These are phyloP conservation scores for Drosophila borealis DNA, from an alignment of 2,888 invertebrate genomes.

Conservation along the genomic window DNA sequence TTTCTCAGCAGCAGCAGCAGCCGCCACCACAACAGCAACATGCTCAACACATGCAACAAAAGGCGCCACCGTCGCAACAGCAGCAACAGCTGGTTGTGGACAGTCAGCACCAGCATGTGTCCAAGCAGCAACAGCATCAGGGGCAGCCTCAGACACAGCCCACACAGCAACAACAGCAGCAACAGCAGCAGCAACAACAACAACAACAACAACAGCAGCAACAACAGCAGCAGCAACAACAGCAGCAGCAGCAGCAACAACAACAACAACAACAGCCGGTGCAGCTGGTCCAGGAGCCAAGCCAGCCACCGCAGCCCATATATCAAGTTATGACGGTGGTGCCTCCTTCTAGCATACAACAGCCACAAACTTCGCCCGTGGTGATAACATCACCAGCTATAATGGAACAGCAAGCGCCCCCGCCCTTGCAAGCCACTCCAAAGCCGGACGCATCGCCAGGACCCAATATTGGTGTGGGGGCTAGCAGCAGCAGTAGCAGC, in stretches of 20 bases:
- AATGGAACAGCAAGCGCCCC: slow-evolving; percentile 63
- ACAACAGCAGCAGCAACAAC: slow-evolving; percentile 50
- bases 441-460: slow-evolving; percentile 61
- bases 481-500: slow-evolving; percentile 36
- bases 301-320: slow-evolving; percentile 55
- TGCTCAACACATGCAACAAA: slow-evolving; percentile 61
- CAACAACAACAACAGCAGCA: slow-evolving; percentile 44
- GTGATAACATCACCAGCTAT: slow-evolving; percentile 66
- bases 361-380: slow-evolving; percentile 76
- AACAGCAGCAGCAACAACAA: slow-evolving; percentile 56
- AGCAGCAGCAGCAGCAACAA: slow-evolving; percentile 37
- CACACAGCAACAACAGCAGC: slow-evolving; percentile 48
- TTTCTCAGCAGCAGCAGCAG: slow-evolving; percentile 73
- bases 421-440: slow-evolving; percentile 58
- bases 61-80: slow-evolving; percentile 48
- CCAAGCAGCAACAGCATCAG: slow-evolving; percentile 70
- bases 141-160: slow-evolving; percentile 57
- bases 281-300: slow-evolving; percentile 54
- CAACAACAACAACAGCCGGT: slow-evolving; percentile 48
- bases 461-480: slow-evolving; percentile 36
- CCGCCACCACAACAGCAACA: slow-evolving; percentile 55
- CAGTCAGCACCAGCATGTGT: slow-evolving; percentile 67
- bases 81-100: slow-evolving; percentile 48
- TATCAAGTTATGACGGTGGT: slow-evolving; percentile 65
- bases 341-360: slow-evolving; percentile 58